Base-by-base conservation (phyloP, 2,797 vertebrate genomes). In the Halcyon smyrnensis region DNA sequence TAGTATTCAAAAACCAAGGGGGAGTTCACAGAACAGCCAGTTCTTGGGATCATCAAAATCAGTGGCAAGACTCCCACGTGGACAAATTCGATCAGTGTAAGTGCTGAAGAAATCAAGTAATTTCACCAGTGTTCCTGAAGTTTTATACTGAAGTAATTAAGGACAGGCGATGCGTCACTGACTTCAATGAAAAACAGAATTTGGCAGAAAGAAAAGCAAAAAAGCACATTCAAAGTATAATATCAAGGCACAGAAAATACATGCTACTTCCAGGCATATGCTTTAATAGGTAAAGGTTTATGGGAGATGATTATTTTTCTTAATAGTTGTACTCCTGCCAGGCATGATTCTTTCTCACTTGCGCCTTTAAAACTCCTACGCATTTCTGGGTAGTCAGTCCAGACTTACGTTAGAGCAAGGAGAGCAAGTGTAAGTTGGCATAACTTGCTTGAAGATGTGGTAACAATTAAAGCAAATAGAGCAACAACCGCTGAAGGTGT, bases 121-220 rank as follows among this genome's bases (percentile, higher is more conserved):
- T 82, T 87, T 89, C 45, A 77, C 28, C 60, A 87, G 46, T 69
- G 54, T 36, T 73, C 20, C 1, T 43, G 50, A 94, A 89, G 75
- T 77, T 89, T 85, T 83, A 62, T 54, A 90, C 19, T 75, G 73
- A 64, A 80, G 34, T 69, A 64, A 80, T 89, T 90, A 84, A 89
- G 71, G 23, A 89, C 12, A 85, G 62, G 32, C 1, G 14, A 62
- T 75, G 71, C 68, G 75, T 95, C 86, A 90, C 86, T 90, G 95
- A 95, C 95, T 95, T 97, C 81, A 94, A 69, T 89, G 88, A 94
- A 77, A 83, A 92, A 89, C 56, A 95, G 84, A 92, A 85, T 78
- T 93, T 85, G 57, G 93, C 75, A 54, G 79, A 83, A 94, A 87
- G 50, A 78, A 85, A 90, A 82, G 78, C 3, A 0, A 71, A 89